Evolutionary conservation across 2,888 invertebrate genomes (phyloP).

Genomic region (Archips crataeganus): DNA sequence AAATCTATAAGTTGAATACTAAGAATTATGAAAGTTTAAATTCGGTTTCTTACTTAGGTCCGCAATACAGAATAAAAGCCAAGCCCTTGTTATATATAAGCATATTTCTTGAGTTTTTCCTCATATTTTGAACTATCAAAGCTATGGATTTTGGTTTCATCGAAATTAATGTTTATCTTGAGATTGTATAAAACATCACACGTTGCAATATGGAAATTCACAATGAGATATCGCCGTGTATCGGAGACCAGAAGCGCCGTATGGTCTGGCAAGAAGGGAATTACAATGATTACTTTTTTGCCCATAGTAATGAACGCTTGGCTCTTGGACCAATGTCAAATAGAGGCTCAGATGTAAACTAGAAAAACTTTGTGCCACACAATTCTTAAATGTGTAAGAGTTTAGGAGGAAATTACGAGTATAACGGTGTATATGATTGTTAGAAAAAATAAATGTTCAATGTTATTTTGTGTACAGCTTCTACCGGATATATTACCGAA

Average conservation of each 20-base stretch:
- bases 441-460: slow-evolving; percentile 69
- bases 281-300: no score
- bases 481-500: slow-evolving; percentile 59
- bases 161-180: no score
- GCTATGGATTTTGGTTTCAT: no score
- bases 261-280: no score
- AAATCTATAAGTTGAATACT: not conserved
- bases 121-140: no score
- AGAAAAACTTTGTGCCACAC: slow-evolving; percentile 47
- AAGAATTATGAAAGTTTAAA: not conserved
- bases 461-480: slow-evolving; percentile 70
- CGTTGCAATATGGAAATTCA: no score
- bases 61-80: not conserved
- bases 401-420: slow-evolving; percentile 13
- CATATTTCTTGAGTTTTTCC: not conserved
- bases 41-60: not conserved
- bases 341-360: slow-evolving; percentile 14
- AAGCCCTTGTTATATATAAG: no score
- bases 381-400: slow-evolving; percentile 58
- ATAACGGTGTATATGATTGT: slow-evolving; percentile 35
- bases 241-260: no score
- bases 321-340: not conserved
- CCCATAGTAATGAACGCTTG: no score
- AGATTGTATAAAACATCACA: no score
- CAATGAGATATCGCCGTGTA: no score